Conservation (phyloP, 2,113 vertebrate genomes). For the Leptosomus discolor region DNA sequence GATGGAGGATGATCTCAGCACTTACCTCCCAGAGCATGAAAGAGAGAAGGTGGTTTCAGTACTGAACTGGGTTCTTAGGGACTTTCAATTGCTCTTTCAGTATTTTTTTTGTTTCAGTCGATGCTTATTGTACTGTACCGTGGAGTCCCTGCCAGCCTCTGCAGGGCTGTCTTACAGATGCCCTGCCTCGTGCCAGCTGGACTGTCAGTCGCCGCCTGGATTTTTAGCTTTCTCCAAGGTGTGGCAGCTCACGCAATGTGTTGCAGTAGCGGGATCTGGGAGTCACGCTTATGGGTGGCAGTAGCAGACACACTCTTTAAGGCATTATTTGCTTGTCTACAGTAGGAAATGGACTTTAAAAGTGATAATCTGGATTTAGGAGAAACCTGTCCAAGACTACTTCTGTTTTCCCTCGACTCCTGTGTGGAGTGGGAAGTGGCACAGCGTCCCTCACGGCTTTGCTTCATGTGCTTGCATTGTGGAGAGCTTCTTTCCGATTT, state of each 20-base stretch:
- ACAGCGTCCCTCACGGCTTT: not conserved
- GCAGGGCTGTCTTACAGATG: not conserved
- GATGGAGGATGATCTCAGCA: not conserved
- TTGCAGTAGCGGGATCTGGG: not conserved
- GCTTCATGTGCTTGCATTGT: rapidly evolving
- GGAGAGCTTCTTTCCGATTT: not conserved
- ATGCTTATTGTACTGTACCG: not conserved
- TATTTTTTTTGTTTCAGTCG: no score
- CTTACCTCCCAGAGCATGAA: not conserved
- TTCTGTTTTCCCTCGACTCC: not conserved
- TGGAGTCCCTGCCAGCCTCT: rapidly evolving
- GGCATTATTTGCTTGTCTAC: not conserved
- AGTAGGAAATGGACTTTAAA: not conserved
- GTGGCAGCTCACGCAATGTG: not conserved
- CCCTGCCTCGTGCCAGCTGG: not conserved
- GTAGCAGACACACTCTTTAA: rapidly evolving
- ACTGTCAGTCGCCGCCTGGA: rapidly evolving
- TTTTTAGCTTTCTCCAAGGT: not conserved
- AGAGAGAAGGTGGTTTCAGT: not conserved
- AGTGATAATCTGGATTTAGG: not conserved
- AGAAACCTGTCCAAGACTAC: not conserved
- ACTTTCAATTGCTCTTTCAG: not conserved
- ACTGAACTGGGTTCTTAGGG: not conserved
- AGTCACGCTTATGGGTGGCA: rapidly evolving
- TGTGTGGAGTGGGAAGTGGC: not conserved